Percentiles rank a stretch among this genome's conserved stretches.
phyloP scores from a whole-genome alignment of 2,113 vertebrate species.

The Nymphicus hollandicus region DNA sequence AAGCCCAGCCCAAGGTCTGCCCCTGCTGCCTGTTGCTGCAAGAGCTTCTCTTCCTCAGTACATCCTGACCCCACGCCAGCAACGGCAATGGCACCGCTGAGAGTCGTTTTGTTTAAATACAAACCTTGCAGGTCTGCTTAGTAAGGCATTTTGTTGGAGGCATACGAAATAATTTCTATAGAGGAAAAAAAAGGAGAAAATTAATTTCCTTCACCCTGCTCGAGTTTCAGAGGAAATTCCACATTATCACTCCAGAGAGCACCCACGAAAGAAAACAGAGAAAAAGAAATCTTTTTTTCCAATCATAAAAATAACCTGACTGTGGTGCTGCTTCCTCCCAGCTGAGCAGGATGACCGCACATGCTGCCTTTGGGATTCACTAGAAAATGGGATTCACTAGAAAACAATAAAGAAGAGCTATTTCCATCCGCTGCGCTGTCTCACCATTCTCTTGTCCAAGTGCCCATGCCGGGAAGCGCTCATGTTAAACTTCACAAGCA shows the following conservation, averaged over 20 bases:
- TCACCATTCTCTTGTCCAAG: neutral
- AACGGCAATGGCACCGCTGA: neutral
- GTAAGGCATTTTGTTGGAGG: neutral
- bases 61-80: fast-evolving
- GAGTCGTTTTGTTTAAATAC: neutral
- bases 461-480: fast-evolving
- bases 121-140: neutral
- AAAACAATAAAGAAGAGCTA: fast-evolving
- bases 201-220: neutral
- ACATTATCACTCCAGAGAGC: neutral
- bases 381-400: neutral
- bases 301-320: neutral
- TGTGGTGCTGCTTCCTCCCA: neutral
- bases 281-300: neutral
- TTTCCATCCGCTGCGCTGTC: fast-evolving
- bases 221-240: conserved; percentile 45
- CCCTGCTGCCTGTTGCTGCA: neutral
- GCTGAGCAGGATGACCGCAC: neutral
- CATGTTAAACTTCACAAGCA: fast-evolving
- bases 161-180: neutral
- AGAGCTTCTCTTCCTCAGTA: neutral
- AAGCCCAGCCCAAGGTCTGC: neutral
- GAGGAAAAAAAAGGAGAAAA: neutral
- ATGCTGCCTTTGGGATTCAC: neutral
- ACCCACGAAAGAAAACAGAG: neutral